phyloP scores from a whole-genome alignment of 2,113 vertebrate species.

The Bungarus multicinctus region DNA sequence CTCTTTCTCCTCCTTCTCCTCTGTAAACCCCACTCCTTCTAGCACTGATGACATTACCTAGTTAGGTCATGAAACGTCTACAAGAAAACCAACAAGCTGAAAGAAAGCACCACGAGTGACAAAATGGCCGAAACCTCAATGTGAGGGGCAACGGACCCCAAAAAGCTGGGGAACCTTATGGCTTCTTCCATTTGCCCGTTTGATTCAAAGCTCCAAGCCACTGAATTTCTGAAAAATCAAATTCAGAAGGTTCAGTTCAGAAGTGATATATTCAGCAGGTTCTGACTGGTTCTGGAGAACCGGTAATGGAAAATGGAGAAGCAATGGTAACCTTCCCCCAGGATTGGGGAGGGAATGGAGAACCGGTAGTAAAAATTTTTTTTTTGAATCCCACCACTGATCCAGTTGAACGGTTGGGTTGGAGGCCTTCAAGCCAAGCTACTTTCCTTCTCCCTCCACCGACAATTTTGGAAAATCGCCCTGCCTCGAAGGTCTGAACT shows the following conservation, averaged over 20 bases:
- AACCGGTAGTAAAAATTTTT: too few relatives aligned
- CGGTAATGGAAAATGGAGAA: too few relatives aligned
- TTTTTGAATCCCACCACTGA: too few relatives aligned
- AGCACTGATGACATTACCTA: too few relatives aligned
- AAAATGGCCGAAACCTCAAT: background rate
- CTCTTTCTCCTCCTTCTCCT: too few relatives aligned
- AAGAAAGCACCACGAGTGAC: background rate
- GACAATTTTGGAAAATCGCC: background rate
- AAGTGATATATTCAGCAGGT: too few relatives aligned
- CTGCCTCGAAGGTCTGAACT: background rate
- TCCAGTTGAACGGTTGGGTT: background rate
- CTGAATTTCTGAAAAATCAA: background rate
- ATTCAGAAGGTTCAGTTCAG: background rate
- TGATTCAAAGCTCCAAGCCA: background rate
- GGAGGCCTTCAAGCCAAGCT: background rate
- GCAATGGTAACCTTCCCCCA: too few relatives aligned
- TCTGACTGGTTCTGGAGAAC: too few relatives aligned
- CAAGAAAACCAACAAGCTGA: too few relatives aligned
- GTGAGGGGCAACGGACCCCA: background rate
- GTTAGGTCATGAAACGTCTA: too few relatives aligned
- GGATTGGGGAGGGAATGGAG: too few relatives aligned
- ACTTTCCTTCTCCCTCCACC: background rate
- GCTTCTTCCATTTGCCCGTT: background rate
- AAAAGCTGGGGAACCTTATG: background rate
- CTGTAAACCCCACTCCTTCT: too few relatives aligned